Evolutionary conservation across 2,113 vertebrate genomes (phyloP), one percentile per base, ranked within the genome.

Genomic region (Cyphomyrus discorhynchus): DNA sequence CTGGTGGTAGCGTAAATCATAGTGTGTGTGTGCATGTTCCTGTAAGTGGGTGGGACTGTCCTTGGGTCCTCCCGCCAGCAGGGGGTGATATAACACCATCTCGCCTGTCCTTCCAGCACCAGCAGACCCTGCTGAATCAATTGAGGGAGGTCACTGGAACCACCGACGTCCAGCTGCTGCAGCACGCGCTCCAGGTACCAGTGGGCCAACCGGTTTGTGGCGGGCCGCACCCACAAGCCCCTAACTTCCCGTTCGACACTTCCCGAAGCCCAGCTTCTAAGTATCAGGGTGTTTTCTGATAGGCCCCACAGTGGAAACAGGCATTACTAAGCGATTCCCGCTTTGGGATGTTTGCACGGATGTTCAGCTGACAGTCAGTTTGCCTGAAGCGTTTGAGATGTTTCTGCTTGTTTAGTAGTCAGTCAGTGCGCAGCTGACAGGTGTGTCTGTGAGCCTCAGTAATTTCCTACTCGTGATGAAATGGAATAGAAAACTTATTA

Each of bases 111-210:
- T 86, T 50, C 86, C 88, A 99, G 98, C 98, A 99, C 95, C 98
- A 99, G 92, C 98, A 99, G 94, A 99, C 98, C 0, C 97, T 99
- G 96, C 94, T 99, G 94, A 99, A 99, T 96, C 98, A 99, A 92
- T 94, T 99, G 92, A 96, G 97, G 92, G 98, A 99, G 95, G 97
- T 99, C 91, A 99, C 98, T 0, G 98, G 98, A 91, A 99, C 98
- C 93, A 99, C 97, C 95, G 98, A 99, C 84, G 92, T 97, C 90
- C 98, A 99, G 94, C 96, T 99, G 89, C 96, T 99, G 27, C 98
- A 99, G 89, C 97, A 99, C 93, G 98, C 98, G 58, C 95, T 99
- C 91, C 98, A 99, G 98, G 98, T 99, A 95, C 92, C 74, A 80
- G 31, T 24, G 45, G 45, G 45, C 35, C 17, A 19, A 21, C 13